Base-by-base conservation (phyloP, 2,797 vertebrate genomes). In the Myotis daubentonii region DNA sequence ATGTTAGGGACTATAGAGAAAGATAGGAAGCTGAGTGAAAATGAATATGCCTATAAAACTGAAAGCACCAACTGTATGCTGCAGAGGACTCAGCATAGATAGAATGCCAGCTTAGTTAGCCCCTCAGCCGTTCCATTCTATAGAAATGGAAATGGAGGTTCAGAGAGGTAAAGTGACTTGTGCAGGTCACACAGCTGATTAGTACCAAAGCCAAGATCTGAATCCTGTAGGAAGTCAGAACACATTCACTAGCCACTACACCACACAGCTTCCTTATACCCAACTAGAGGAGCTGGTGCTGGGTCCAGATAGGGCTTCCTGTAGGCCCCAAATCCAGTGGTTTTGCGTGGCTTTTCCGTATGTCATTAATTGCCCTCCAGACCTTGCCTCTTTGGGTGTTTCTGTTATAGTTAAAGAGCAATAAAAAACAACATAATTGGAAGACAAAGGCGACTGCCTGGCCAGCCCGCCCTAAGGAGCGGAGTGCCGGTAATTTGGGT, bases 401-500 rank as follows among this genome's bases (percentile, higher is more conserved):
- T 97, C 94, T 95, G 91, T 71, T 55, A 49, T 22, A 82, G 66
- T 83, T 95, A 97, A 97, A 94, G 8, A 71, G 84, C 96, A 97
- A 96, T 98, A 97, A 98, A 98, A 96, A 94, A 84, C 74, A 33
- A 92, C 88, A 95, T 97, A 91, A 97, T 91, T 94, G 91, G 96
- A 97, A 97, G 96, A 97, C 96, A 97, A 97, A 98, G 97, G 94
- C 90, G 65, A 96, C 71, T 15, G 8, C 96, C 96, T 92, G 93
- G 95, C 97, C 94, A 87, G 96, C 97, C 98, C 96, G 97, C 98
- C 98, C 97, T 85, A 83, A 96, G 97, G 97, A 96, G 94, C 49
- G 4, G 81, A 94, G 91, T 97, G 97, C 98, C 98, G 83, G 98
- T 97, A 98, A 98, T 97, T 97, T 97, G 98, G 98, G 98, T 98